Percentiles rank a stretch among this genome's conserved stretches.
Conservation (phyloP, 2,113 vertebrate species). For the Charina bottae region DNA sequence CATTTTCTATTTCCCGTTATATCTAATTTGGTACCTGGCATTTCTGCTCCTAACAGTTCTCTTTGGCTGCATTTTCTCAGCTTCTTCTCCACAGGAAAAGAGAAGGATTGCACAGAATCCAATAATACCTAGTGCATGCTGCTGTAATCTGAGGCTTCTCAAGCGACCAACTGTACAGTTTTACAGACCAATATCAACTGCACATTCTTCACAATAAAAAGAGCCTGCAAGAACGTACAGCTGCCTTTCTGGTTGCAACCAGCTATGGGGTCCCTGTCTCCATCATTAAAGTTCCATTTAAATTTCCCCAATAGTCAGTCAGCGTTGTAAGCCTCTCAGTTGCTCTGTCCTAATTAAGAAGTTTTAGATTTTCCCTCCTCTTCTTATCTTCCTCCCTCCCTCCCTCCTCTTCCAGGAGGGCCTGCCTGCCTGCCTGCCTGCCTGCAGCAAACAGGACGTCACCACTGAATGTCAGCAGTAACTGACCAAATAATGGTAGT, state of each 20-base stretch:
- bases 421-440: no score
- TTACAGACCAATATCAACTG: neutral
- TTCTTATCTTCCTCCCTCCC: no score
- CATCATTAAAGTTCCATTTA: neutral
- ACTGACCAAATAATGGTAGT: no score
- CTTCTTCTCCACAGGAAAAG: neutral
- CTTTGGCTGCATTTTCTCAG: neutral
- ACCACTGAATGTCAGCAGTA: no score
- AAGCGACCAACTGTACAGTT: neutral
- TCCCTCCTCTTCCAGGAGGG: no score
- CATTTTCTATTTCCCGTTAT: neutral
- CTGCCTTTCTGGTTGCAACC: neutral
- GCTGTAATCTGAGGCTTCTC: neutral
- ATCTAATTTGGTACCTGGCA: neutral
- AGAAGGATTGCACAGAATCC: neutral
- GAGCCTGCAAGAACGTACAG: neutral
- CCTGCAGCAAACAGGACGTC: no score
- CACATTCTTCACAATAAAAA: neutral
- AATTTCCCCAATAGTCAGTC: neutral
- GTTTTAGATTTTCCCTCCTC: neutral
- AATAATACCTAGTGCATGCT: neutral
- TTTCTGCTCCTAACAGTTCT: constrained; percentile 7
- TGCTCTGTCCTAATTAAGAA: neutral
- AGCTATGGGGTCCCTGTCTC: neutral
- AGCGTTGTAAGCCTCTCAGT: neutral